A percentile compares a stretch with the other conserved stretches of the same genome.
These are phyloP conservation scores for Choloepus hoffmanni DNA, from an alignment of 2,113 vertebrate species.

Conservation along the genomic window DNA sequence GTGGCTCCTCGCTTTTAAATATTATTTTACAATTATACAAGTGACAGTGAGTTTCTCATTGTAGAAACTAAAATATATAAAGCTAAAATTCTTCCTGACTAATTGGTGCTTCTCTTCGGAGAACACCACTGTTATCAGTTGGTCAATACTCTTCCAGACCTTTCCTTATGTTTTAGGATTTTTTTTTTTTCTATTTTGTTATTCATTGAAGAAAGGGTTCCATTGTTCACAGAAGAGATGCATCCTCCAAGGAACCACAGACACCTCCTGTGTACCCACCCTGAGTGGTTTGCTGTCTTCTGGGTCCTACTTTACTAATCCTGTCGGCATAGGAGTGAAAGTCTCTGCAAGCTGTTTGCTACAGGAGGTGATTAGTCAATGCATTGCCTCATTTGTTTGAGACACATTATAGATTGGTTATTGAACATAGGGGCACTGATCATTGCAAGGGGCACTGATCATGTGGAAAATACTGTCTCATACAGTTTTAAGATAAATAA, in stretches of 20 bases:
- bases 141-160: background rate
- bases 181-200: background rate
- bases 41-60: background rate
- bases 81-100: background rate
- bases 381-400: background rate
- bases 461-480: background rate
- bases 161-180: background rate
- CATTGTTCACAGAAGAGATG: background rate
- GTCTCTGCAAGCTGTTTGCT: background rate
- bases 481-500: constrained; percentile 12
- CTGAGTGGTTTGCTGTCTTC: background rate
- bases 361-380: background rate
- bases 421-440: background rate
- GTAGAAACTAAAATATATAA: background rate
- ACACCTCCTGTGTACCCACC: accelerated
- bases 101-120: background rate
- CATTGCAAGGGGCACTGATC: background rate
- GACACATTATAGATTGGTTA: background rate
- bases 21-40: background rate
- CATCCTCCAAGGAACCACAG: background rate
- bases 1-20: background rate
- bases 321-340: background rate
- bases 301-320: background rate
- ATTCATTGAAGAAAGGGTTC: background rate
- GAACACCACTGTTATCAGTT: background rate